phyloP scores from a whole-genome alignment of 1,140 invertebrate species.

The Drosophila nasuta region DNA sequence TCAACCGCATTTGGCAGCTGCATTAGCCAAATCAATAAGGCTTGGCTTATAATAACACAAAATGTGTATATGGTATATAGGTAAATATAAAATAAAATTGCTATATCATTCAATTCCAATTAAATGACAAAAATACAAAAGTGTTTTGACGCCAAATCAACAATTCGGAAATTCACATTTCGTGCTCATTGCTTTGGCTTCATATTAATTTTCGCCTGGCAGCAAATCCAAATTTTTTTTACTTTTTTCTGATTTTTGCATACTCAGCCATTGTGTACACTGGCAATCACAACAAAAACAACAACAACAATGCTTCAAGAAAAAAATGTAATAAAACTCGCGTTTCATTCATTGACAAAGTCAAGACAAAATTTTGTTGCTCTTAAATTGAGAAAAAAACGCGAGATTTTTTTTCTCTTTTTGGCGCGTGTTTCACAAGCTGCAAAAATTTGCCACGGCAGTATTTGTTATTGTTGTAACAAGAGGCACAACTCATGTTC shows the following conservation, averaged over 20 bases:
- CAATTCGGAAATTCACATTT: conserved; percentile 71
- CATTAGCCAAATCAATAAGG: conserved; percentile 51
- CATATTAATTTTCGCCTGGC: conserved; percentile 52
- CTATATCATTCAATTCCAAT: conserved; percentile 83
- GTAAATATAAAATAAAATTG: conserved; percentile 55
- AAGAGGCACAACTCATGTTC: conserved; percentile 68
- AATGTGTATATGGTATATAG: neutral
- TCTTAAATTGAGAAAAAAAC: conserved; percentile 28
- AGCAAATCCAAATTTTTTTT: conserved; percentile 53
- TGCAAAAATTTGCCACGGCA: conserved; percentile 26
- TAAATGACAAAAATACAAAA: conserved; percentile 73
- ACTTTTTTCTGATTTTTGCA: conserved; percentile 55
- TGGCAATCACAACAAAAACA: conserved; percentile 20
- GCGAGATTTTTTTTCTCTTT: conserved; percentile 26
- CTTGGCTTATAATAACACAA: conserved; percentile 32
- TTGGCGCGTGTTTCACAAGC: conserved; percentile 68
- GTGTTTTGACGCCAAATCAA: conserved; percentile 81
- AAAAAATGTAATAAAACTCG: conserved; percentile 48
- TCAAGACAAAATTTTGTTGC: conserved; percentile 27
- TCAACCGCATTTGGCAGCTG: conserved; percentile 39
- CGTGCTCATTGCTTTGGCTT: conserved; percentile 49
- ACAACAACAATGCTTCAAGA: neutral
- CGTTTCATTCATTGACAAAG: conserved; percentile 70
- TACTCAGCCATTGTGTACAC: conserved; percentile 58
- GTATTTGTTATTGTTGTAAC: conserved; percentile 55